These are phyloP conservation scores for Moxostoma hubbsi DNA, from an alignment of 2,797 vertebrate species.

Conservation along the genomic window DNA sequence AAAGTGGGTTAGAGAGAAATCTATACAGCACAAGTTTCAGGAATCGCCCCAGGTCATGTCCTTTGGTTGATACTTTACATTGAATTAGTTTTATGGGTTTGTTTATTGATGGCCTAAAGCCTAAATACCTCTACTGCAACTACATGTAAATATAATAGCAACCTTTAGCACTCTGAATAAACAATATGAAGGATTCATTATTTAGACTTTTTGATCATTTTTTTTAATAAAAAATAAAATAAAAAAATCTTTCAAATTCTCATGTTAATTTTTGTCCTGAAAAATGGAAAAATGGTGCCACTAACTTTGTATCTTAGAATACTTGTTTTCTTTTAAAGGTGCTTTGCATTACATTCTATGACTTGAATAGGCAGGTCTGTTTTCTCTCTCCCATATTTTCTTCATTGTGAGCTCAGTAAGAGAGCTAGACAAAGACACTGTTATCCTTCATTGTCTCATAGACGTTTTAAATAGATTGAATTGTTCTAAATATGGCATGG, in stretches of 20 bases:
- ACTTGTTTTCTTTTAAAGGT: too few relatives aligned
- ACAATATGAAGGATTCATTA: constrained; percentile 19
- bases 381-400: constrained; percentile 29
- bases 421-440: neutral
- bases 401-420: neutral
- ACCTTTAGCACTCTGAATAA: constrained; percentile 33
- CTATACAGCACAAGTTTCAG: constrained; percentile 55
- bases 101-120: constrained; percentile 45
- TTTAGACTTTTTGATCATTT: constrained; percentile 3
- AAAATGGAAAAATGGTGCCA: neutral
- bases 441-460: constrained; percentile 22
- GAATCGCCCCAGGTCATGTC: constrained; percentile 58
- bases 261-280: too few relatives aligned
- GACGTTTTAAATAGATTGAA: too few relatives aligned
- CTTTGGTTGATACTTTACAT: constrained; percentile 68
- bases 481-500: too few relatives aligned
- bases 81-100: constrained; percentile 54
- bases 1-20: constrained; percentile 45
- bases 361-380: constrained; percentile 27
- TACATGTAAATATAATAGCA: constrained; percentile 66
- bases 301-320: neutral
- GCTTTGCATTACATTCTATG: constrained; percentile 36
- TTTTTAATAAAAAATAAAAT: too few relatives aligned
- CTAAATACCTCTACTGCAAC: constrained; percentile 47
- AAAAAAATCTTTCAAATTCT: too few relatives aligned